Base-by-base conservation (phyloP, 2,888 invertebrate species). In the Nomada ferruginata region DNA sequence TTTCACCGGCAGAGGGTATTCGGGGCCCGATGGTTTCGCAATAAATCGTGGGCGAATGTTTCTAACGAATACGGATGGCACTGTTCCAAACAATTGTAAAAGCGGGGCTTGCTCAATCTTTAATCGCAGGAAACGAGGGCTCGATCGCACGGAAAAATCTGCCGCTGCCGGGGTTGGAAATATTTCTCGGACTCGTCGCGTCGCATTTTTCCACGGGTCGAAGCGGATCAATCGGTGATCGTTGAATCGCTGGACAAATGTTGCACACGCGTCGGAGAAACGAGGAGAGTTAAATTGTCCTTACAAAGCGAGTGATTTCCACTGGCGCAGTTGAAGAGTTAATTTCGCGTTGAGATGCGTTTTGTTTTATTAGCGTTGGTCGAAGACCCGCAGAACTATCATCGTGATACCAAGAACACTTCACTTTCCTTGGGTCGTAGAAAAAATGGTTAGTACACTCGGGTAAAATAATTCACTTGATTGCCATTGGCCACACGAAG, bases 231-330 rank as follows among this genome's bases (percentile, higher is more conserved):
- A 0, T 3, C 29, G 3, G 29, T 0, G 29, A 3, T 11, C 2
- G 60, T n/a, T 36, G n/a, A 1, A 44, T 15, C n/a, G 20, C 13
- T 1, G 29, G 26, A 20, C 5, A 13, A 65, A 52, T 0, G 3
- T 0, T 20, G 15, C 11, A 5, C 15, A 0, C 9, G 0, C 3
- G n/a, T 15, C 15, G 9, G 13, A 1, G n/a, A 36, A 10, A 3
- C 36, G 2, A 2, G 26, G 47, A 47, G 0, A 26, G n/a, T 20
- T 20, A 29, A 59, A 29, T 26, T 9, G 15, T n/a, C 29, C 26
- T 59, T 70, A 29, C 47, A 44, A 44, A n/a, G 65, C n/a, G 52
- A 26, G 44, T 26, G 55, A n/a, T 26, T 69, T 57, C 47, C 15
- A 13, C 47, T 47, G 70, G 50, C 47, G 70, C 29, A 11, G 59